Base-by-base conservation (phyloP, 2,113 vertebrate species). In the Polyodon spathula region DNA sequence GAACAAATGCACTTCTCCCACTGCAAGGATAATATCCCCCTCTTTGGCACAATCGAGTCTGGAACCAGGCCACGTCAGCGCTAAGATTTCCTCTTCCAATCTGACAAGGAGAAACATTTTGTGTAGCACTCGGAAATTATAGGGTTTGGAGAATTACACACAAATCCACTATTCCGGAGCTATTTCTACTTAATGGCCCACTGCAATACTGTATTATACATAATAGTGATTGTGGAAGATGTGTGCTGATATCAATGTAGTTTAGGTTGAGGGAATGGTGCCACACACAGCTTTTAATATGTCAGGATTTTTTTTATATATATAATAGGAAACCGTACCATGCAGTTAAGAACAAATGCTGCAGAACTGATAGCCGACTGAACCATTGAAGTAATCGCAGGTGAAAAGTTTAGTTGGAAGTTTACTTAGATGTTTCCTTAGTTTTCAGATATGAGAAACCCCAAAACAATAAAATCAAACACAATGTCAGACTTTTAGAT, bases 21-120 rank as follows among this genome's bases (percentile, higher is more conserved):
- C 40, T 14, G 6, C n/a, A 40, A 6, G 46, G 46, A 50, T n/a
- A 50, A 50, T 50, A 50, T 8, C 39, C 14, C 8, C 17, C 5
- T 15, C 15, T n/a, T 5, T 58, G 56, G 27, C 55, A 37, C 38
- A 41, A 7, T 4, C 27, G 6, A 39, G 37, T 17, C 40, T 44
- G 56, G 40, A 8, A 9, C 2, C 1, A 6, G 5, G 56, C 56
- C 40, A 17, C 56, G 11, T 3, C 41, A 43, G 16, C 56, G 43
- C 15, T 15, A 10, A 42, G n/a, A 17, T 12, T 17, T 58, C 17
- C 40, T 56, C 54, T 43, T 58, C 56, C 56, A 43, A 58, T 58
- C 56, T 40, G 56, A 43, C 40, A 43, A 44, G 40, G 16, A 58
- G 8, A 38, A n/a, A 37, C 39, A 57, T 15, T 43, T 43, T 17